Base-by-base conservation (phyloP, 2,797 vertebrate genomes). In the Protosalanx chinensis region DNA sequence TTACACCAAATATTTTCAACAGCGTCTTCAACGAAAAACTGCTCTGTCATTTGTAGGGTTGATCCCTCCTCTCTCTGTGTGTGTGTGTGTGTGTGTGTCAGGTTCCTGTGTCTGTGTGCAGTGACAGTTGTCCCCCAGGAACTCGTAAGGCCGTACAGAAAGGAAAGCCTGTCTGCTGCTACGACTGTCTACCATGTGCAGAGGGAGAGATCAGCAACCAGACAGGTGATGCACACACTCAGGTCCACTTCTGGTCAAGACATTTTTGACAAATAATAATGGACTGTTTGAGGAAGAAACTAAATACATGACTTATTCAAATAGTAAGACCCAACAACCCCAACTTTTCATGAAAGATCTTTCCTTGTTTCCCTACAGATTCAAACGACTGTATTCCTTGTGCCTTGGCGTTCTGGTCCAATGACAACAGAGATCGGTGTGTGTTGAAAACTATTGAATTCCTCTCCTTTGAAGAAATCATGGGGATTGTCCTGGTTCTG, bases 171-270 rank as follows among this genome's bases (percentile, higher is more conserved):
- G 62, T 74, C 71, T 83, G 80, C 74, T 88, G 83, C 74, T 86
- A 76, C 74, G 74, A 76, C 32, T 84, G 79, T 70, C 68, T 76
- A 61, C 35, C 60, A 35, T 77, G 76, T 70, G 72, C 82, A 58
- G 73, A 74, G 62, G 84, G 84, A 76, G 75, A 79, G 69, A 82
- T 87, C 70, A 83, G 74, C 35, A 82, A 85, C 30, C 77, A 64
- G 16, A 86, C 75, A 82, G 81, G 77, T 87, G 71, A 61, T 49
- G 37, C 13, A 49, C 27, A 20, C 2, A 12, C 41, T 12, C 41
- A 27, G 37, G 6, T 51, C 33, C 27, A 6, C 29, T 7, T 23
- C 0, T 18, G 10, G 41, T 46, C 41, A 56, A n/a, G 15, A 12
- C 2, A 46, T 6, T 46, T 6, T 46, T 46, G 5, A 6, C 41